phyloP scores from a whole-genome alignment of 2,113 vertebrate genomes.

The Thermophis baileyi region DNA sequence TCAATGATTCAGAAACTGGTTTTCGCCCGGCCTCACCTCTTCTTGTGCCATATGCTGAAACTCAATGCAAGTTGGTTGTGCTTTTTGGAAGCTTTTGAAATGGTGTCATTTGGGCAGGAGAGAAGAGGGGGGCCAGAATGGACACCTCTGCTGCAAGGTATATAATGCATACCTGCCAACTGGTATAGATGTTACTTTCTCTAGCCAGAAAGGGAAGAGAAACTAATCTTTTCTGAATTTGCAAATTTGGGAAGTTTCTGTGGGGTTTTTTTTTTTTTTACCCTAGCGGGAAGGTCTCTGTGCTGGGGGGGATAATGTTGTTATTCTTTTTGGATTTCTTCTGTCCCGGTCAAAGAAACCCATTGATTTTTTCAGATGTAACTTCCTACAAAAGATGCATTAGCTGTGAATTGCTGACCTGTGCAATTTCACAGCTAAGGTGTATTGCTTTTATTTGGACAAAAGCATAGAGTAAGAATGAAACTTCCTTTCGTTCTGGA shows the following conservation, averaged over 20 bases:
- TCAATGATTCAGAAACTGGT: background rate
- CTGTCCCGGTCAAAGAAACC: background rate
- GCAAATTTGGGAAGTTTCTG: background rate
- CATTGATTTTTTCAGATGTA: background rate
- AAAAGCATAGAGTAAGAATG: slow-evolving; percentile 1
- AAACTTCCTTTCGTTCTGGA: background rate
- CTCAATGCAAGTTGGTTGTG: background rate
- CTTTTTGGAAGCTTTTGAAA: background rate
- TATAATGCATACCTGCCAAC: background rate
- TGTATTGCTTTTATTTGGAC: slow-evolving; percentile 10
- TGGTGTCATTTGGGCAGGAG: background rate
- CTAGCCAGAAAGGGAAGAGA: background rate
- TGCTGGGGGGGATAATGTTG: no score
- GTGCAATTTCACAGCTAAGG: background rate
- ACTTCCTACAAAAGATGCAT: background rate
- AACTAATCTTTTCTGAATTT: background rate
- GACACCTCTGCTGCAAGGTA: background rate
- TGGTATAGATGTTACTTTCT: background rate
- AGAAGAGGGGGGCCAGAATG: background rate
- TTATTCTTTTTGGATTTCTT: background rate
- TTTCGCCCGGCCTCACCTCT: background rate
- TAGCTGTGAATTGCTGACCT: background rate
- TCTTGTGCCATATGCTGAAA: background rate
- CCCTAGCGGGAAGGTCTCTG: background rate
- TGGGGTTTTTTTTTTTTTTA: background rate